These are phyloP conservation scores for Epistrophe eligans DNA, from an alignment of 2,888 invertebrate species.

Conservation along the genomic window DNA sequence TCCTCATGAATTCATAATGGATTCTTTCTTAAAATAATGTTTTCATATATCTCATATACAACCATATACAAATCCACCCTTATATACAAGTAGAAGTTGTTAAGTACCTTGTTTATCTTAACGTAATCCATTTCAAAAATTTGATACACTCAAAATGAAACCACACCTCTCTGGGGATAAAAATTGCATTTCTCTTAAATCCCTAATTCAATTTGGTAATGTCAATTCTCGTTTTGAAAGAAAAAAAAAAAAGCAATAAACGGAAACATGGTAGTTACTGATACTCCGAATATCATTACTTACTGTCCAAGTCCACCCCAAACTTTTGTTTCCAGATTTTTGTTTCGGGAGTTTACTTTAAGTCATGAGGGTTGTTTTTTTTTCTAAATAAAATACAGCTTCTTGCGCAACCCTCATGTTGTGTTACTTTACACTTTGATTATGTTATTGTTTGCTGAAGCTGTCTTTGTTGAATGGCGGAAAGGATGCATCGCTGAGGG, in stretches of 20 bases:
- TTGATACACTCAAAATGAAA: conserved; percentile 61
- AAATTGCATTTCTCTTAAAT: conserved; percentile 17
- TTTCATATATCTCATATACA: neutral
- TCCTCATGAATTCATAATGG: conserved; percentile 57
- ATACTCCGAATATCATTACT: neutral
- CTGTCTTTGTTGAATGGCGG: conserved; percentile 35
- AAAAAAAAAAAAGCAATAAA: neutral
- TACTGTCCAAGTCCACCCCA: neutral
- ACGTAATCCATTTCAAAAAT: conserved; percentile 67
- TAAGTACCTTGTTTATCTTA: conserved; percentile 74
- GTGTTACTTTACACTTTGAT: conserved; percentile 40
- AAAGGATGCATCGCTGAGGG: conserved; percentile 18
- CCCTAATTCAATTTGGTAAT: conserved; percentile 66
- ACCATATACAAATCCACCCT: conserved; percentile 41
- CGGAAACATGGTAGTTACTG: neutral
- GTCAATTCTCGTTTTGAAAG: neutral
- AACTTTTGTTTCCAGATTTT: conserved; percentile 1
- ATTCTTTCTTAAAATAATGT: conserved; percentile 16
- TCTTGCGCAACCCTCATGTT: conserved; percentile 30
- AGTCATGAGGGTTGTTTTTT: conserved; percentile 43
- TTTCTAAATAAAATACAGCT: neutral
- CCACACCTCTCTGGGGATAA: conserved; percentile 56
- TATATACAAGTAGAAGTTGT: conserved; percentile 23
- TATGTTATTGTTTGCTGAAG: conserved; percentile 69
- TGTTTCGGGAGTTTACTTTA: neutral